phyloP scores from a whole-genome alignment of 2,113 vertebrate species.

The Aegithalos caudatus region DNA sequence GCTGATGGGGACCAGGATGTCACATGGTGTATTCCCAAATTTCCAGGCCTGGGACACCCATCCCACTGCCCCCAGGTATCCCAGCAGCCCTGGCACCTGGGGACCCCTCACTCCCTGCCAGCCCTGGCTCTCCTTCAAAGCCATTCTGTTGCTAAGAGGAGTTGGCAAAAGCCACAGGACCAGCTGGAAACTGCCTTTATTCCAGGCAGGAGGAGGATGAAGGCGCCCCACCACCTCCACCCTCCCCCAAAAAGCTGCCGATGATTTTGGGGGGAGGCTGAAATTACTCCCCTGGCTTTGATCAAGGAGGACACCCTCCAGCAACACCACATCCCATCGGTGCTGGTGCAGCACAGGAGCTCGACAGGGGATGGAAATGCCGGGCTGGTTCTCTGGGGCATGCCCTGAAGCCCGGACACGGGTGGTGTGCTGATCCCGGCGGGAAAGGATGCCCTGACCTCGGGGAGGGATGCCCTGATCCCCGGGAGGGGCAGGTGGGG shows the following conservation, averaged over 20 bases:
- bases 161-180: background rate
- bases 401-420: background rate
- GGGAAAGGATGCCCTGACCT: background rate
- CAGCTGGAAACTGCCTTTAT: conserved; percentile 33
- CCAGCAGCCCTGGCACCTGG: background rate
- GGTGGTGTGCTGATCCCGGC: too few species aligned
- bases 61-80: background rate
- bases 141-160: background rate
- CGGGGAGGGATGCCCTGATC: background rate
- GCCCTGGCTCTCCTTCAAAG: conserved; percentile 35
- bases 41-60: background rate
- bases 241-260: rapidly evolving
- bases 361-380: rapidly evolving
- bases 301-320: background rate
- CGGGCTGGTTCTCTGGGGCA: background rate
- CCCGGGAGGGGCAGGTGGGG: background rate
- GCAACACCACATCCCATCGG: background rate
- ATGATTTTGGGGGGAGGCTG: background rate
- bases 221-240: background rate
- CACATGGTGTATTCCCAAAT: background rate
- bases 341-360: background rate
- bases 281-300: background rate
- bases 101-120: background rate
- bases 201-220: background rate
- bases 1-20: background rate